Base-by-base conservation (phyloP, 2,797 vertebrate genomes). In the Prionace glauca region DNA sequence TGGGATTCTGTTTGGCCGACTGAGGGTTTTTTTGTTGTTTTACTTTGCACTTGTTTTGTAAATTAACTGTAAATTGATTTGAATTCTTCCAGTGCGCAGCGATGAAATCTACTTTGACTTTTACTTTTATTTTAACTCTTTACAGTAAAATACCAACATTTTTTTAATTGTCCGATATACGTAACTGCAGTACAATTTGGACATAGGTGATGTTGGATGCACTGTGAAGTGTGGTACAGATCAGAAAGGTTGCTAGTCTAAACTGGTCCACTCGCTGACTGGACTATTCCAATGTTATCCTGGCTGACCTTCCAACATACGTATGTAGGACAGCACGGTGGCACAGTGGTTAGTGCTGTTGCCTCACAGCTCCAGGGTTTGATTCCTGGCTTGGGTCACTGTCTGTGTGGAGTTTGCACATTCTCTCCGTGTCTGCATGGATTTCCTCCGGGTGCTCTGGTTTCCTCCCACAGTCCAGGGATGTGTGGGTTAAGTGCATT, bases 11-110 rank as follows among this genome's bases (percentile, higher is more conserved):
- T 74, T 92, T 94, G 93, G 93, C 93, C 69, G 18, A 32, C 93
- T 94, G 41, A 50, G 36, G 26, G 26, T 74, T 74, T 84, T 84
- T 84, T 84, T 36, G 77, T 50, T 95, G 93, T 77, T 95, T 56
- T 95, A 77, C 45, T 77, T 50, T 95, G 93, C 93, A 95, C 14
- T 95, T 95, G 93, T 74, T 95, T 95, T n/a, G 93, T 95, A 95
- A 94, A 94, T 94, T 94, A 50, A 56, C 93, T 94, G 41, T 74
- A 94, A 95, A 95, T 95, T 72, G 93, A 60, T 72, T 95, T 77
- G 41, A 60, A 95, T 56, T 74, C 29, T 95, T 95, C 93, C 93
- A 56, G 71, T 77, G 1, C 14, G 18, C 93, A n/a, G 93, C 32
- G 92, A 94, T 94, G 93, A 95, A 77, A 95, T 95, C 93, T 95